phyloP scores from a whole-genome alignment of 1,140 invertebrate genomes.

The Melitaea cinxia region DNA sequence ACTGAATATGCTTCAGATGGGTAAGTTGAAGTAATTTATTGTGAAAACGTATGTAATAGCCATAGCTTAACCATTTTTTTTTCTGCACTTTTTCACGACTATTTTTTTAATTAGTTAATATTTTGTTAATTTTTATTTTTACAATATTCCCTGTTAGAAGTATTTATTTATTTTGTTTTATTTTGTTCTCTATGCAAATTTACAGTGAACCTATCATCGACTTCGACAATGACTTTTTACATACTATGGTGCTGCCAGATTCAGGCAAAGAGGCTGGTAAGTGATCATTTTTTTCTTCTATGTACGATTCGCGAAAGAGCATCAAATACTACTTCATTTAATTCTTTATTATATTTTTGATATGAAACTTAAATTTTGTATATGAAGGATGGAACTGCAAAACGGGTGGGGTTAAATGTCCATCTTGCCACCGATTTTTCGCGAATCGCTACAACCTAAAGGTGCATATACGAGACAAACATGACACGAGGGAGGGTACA shows the following conservation, averaged over 20 bases:
- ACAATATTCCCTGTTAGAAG: too few relatives aligned
- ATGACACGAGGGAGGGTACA: slow-evolving; percentile 80
- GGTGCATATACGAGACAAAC: slow-evolving; percentile 84
- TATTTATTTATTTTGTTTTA: slow-evolving; percentile 35
- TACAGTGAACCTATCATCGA: slow-evolving; percentile 72
- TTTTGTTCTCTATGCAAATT: slow-evolving; percentile 44
- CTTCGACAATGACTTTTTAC: slow-evolving; percentile 72
- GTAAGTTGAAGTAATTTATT: slow-evolving; percentile 13
- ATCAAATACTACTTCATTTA: neutral
- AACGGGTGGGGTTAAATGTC: slow-evolving; percentile 82
- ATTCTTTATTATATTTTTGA: neutral
- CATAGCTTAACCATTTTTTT: neutral
- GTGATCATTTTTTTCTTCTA: slow-evolving; percentile 25
- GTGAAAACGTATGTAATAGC: neutral
- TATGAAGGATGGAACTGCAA: slow-evolving; percentile 72
- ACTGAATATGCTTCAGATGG: slow-evolving; percentile 65
- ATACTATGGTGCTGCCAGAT: slow-evolving; percentile 68
- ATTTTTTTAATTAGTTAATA: slow-evolving; percentile 20
- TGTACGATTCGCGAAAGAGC: slow-evolving; percentile 27
- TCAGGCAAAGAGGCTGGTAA: slow-evolving; percentile 70
- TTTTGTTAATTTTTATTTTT: too few relatives aligned
- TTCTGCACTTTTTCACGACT: neutral
- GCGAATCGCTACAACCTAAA: slow-evolving; percentile 84
- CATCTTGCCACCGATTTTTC: slow-evolving; percentile 83
- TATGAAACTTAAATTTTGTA: slow-evolving; percentile 17